phyloP scores from a whole-genome alignment of 2,888 invertebrate species.

The Folsomia candida region DNA sequence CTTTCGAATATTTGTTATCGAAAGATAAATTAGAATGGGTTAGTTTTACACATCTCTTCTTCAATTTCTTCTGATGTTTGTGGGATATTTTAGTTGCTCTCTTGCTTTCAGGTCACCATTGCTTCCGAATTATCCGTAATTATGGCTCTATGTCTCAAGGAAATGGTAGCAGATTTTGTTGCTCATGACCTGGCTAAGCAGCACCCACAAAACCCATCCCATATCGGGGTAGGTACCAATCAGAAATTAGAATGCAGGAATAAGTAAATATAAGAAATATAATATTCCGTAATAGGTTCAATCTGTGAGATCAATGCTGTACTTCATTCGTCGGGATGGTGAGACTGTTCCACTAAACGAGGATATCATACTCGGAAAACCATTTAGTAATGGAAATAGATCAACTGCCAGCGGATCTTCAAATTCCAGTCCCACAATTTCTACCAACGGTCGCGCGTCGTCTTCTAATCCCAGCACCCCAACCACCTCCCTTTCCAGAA shows the following conservation, averaged over 20 bases:
- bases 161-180: conserved; percentile 90
- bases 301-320: conserved; percentile 44
- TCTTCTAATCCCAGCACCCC: conserved; percentile 44
- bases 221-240: conserved; percentile 41
- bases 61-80: no score
- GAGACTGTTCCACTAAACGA: conserved; percentile 47
- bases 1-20: conserved; percentile 91
- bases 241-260: background rate
- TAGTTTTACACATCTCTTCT: no score
- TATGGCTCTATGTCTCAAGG: conserved; percentile 91
- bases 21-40: conserved; percentile 91
- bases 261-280: conserved; percentile 2
- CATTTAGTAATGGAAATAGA: conserved; percentile 22
- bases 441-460: conserved; percentile 38
- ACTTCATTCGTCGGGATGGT: conserved; percentile 46
- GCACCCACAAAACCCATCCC: conserved; percentile 55
- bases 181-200: no score
- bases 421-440: conserved; percentile 48
- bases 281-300: conserved; percentile 34
- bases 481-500: conserved; percentile 49
- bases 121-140: conserved; percentile 88
- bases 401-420: conserved; percentile 41
- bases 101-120: no score
- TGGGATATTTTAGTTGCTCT: no score
- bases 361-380: conserved; percentile 37